Base-by-base conservation (phyloP, 1,140 invertebrate genomes). In the Mylabris phalerata region DNA sequence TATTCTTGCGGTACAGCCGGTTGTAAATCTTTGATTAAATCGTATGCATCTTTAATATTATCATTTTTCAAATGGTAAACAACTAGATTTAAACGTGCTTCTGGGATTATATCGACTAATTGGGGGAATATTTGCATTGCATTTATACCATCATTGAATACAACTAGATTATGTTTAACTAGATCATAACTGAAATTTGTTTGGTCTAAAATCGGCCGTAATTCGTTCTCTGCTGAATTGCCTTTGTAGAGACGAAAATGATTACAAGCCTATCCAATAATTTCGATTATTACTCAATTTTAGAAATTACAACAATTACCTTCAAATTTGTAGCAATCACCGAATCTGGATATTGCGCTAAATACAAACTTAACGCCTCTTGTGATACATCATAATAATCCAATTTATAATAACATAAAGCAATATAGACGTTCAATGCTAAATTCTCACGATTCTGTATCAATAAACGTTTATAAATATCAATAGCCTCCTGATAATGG, bases 401-500 rank as follows among this genome's bases (percentile, higher is more conserved):
- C 49, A 98, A 75, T 75, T 98, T 98, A 73, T 98, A 98, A 73
- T 98, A 98, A 68, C 96, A 98, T 6, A 98, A 75, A 0, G 95
- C 97, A 52, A 98, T 88, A 75, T 99, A 99, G 6, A 98, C 93
- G 77, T 98, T 98, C 45, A 99, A 75, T 5, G 96, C 96, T 64
- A 96, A 75, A 75, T 88, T 95, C 50, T 95, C 89, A 66, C 93
- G 88, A 76, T 97, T 95, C 64, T 95, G 92, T 1, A 95, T 73
- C 10, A 98, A 77, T 48, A 98, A 84, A 61, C 92, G 84, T 75
- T 99, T 99, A 71, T 99, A 99, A 64, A 98, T 94, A 75, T 99
- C 96, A 65, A 98, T 98, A 24, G 97, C 95, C 77, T 98, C 96
- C 75, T 98, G 95, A 75, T 98, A 98, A 74, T 98, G 95, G 40